Conservation (phyloP, 2,888 invertebrate genomes). For the Platyscelio sp. region DNA sequence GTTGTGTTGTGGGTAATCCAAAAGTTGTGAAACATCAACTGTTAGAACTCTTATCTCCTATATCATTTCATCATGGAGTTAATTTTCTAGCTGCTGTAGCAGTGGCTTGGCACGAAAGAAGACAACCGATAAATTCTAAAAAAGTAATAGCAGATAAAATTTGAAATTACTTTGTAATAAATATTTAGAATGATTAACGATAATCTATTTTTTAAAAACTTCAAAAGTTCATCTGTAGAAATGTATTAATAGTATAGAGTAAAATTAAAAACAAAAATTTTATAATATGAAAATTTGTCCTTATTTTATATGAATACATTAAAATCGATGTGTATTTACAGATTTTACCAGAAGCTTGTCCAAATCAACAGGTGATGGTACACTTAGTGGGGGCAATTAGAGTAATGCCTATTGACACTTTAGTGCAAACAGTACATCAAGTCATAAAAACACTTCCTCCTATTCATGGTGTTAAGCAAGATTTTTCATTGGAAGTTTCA, state of each 20-base stretch:
- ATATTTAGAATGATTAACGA: too few species aligned
- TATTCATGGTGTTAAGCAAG: constrained; percentile 87
- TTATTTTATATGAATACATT: too few species aligned
- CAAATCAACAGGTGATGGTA: constrained; percentile 91
- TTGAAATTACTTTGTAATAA: too few species aligned
- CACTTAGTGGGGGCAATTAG: constrained; percentile 92
- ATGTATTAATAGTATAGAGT: too few species aligned
- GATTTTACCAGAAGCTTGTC: constrained; percentile 88
- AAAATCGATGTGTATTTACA: too few species aligned
- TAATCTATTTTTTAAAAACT: too few species aligned
- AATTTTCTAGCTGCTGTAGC: constrained; percentile 94
- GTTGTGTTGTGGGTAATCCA: constrained; percentile 87
- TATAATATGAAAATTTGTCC: too few species aligned
- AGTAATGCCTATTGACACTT: constrained; percentile 93
- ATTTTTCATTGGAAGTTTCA: constrained; percentile 91
- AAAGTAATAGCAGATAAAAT: constrained; percentile 76
- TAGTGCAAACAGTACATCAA: constrained; percentile 93
- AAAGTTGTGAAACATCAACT: constrained; percentile 92
- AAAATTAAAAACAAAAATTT: too few species aligned
- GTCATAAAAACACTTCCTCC: constrained; percentile 92
- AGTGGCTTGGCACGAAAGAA: constrained; percentile 93
- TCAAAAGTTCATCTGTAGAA: too few species aligned
- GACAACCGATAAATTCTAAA: constrained; percentile 86
- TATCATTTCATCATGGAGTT: constrained; percentile 93
- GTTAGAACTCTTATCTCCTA: constrained; percentile 93